These are phyloP conservation scores for Rallus crepitans DNA, from an alignment of 2,797 vertebrate species.

Conservation along the genomic window DNA sequence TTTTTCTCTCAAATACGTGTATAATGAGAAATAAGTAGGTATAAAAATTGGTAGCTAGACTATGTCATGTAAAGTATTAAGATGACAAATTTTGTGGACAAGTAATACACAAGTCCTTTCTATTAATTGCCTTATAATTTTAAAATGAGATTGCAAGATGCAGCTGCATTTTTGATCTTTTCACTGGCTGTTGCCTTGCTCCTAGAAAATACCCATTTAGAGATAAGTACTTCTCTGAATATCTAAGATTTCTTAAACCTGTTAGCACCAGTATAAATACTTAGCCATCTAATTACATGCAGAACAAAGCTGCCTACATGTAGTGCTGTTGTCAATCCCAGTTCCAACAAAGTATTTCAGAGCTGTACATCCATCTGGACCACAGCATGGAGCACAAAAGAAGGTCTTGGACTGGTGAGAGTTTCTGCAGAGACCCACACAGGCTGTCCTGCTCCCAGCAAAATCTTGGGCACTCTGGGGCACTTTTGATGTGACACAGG, in stretches of 20 bases:
- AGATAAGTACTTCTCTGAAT: neutral
- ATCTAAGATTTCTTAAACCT: neutral
- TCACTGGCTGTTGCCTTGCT: neutral
- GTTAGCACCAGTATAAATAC: neutral
- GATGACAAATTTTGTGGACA: neutral
- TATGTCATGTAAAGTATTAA: neutral
- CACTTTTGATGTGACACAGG: neutral
- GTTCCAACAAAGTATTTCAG: neutral
- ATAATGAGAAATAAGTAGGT: neutral
- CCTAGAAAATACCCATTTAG: neutral
- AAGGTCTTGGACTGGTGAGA: neutral
- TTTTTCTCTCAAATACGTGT: neutral
- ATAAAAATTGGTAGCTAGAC: neutral
- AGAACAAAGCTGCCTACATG: neutral
- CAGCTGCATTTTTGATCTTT: neutral
- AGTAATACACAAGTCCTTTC: neutral
- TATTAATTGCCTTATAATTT: neutral
- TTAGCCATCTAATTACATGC: neutral
- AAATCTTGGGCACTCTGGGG: neutral
- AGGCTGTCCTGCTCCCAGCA: neutral
- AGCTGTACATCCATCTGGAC: neutral
- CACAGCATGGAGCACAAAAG: neutral
- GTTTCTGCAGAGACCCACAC: neutral
- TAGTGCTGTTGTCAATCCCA: neutral
- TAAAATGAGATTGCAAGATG: neutral